These are phyloP conservation scores for Psephotus haematonotus DNA, from an alignment of 2,113 vertebrate genomes.

Conservation along the genomic window DNA sequence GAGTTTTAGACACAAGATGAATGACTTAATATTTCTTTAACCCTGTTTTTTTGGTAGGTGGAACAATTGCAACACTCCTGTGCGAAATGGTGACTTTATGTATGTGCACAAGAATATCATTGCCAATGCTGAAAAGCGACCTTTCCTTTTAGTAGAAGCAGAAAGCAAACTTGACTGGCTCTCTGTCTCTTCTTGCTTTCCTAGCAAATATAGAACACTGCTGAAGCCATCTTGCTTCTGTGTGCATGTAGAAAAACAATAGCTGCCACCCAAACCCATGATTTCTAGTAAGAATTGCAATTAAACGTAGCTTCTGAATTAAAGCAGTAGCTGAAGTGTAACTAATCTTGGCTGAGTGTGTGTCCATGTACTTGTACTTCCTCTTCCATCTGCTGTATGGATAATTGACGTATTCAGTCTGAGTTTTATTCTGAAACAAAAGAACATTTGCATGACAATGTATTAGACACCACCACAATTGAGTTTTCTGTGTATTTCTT, in stretches of 20 bases:
- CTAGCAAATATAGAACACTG: background rate
- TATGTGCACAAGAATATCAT: slow-evolving; percentile 76
- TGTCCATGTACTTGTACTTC: background rate
- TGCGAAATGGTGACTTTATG: slow-evolving; percentile 91
- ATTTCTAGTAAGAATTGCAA: background rate
- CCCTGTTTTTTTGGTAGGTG: slow-evolving; percentile 88
- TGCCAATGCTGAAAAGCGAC: background rate
- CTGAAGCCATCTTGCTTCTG: background rate
- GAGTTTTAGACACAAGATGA: background rate
- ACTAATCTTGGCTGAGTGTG: slow-evolving; percentile 49
- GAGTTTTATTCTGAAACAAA: background rate
- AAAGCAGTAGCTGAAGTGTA: slow-evolving; percentile 19
- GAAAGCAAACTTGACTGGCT: background rate
- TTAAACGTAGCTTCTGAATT: slow-evolving; percentile 52
- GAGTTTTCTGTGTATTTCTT: background rate
- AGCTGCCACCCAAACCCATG: background rate
- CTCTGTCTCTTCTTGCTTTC: background rate
- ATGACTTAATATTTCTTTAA: background rate
- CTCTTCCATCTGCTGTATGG: background rate
- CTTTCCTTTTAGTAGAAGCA: background rate
- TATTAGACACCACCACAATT: background rate
- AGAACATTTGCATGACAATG: background rate
- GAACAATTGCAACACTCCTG: slow-evolving; percentile 90
- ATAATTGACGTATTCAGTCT: background rate
- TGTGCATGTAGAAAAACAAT: slow-evolving; percentile 8